Evolutionary conservation across 64 coral and sea anemone species (phyloP), one percentile per base, ranked within the genome.

Genomic region (Cladopsammia gracilis): DNA sequence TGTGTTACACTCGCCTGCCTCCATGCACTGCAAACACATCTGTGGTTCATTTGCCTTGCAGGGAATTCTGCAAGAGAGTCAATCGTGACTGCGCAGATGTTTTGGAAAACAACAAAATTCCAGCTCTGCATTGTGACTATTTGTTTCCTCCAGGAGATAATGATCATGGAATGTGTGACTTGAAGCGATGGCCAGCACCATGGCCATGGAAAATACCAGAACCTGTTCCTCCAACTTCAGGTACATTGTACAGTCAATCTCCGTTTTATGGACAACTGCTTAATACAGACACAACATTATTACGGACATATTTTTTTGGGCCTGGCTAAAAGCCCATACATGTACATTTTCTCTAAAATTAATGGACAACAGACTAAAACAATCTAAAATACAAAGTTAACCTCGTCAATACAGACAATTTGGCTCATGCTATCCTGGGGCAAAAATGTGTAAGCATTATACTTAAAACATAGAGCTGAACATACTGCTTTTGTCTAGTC

Each of bases 191-290:
- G 94, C 94, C 94, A 58, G 94, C 66, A 42, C 84, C 89, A 7
- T 96, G 94, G 94, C 85, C 92, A 10, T 88, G 70, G 86, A 88
- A 72, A 88, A 88, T 74, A 12, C 86, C 86, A 12, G 72, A 72
- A 13, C 68, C 68, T 53, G 13, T 22, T 45, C 86, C 69, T 58
- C 82, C 53, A 2, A 51, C 26, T 53, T 50, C 51, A 86, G 62
- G 67, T 51, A 20, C 34, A 34, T 34, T 34, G 34, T 34, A 34
- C 34, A 34, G 34, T 34, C 34, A 34, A 34, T 1, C 34, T 34
- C 34, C 34, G 2, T 34, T 34, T 34, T 34, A 34, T 34, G 34
- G 34, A 34, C 34, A 34, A 34, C 34, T 2, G 34, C 34, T 34
- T 34, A 34, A 34, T 34, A 34, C 34, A 34, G 34, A 34, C 34